These are phyloP conservation scores for Anthophora plumipes DNA, from an alignment of 2,888 invertebrate genomes.

Conservation along the genomic window DNA sequence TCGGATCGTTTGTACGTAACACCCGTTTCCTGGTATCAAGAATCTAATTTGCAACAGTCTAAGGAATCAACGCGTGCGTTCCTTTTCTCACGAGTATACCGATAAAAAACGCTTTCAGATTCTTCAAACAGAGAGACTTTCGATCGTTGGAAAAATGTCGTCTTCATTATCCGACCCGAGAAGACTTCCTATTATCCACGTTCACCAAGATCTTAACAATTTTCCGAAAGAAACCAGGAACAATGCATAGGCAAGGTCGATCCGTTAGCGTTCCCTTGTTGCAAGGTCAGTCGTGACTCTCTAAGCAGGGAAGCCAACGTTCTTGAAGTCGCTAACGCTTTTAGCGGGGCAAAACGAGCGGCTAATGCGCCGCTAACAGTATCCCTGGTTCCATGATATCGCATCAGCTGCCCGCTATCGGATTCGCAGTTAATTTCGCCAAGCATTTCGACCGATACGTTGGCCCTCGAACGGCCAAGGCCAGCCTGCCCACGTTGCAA, in stretches of 20 bases:
- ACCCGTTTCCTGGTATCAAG: too few species aligned
- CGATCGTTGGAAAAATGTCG: neutral
- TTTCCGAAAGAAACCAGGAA: constrained; percentile 28
- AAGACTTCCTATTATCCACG: neutral
- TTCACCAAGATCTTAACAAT: constrained; percentile 4
- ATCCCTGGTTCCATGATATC: constrained; percentile 51
- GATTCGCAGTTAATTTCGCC: constrained; percentile 60
- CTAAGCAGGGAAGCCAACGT: constrained; percentile 32
- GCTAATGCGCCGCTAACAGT: constrained; percentile 74
- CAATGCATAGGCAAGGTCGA: constrained; percentile 54
- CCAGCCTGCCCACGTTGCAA: constrained; percentile 73
- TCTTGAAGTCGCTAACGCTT: neutral
- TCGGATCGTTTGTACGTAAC: neutral
- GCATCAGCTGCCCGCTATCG: constrained; percentile 48
- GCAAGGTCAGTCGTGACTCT: constrained; percentile 60
- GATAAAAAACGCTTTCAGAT: neutral
- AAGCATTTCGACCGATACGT: constrained; percentile 28
- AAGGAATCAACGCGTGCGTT: neutral
- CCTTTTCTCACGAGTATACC: neutral
- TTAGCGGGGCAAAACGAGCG: constrained; percentile 46
- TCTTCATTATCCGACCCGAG: neutral
- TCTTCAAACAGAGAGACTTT: too few species aligned
- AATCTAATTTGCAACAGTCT: too few species aligned
- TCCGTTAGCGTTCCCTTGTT: constrained; percentile 33
- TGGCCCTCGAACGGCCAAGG: constrained; percentile 49